A percentile compares a stretch with the other conserved stretches of the same genome.
Conservation (phyloP, 2,797 vertebrate species). For the Scomberomorus guttatus region DNA sequence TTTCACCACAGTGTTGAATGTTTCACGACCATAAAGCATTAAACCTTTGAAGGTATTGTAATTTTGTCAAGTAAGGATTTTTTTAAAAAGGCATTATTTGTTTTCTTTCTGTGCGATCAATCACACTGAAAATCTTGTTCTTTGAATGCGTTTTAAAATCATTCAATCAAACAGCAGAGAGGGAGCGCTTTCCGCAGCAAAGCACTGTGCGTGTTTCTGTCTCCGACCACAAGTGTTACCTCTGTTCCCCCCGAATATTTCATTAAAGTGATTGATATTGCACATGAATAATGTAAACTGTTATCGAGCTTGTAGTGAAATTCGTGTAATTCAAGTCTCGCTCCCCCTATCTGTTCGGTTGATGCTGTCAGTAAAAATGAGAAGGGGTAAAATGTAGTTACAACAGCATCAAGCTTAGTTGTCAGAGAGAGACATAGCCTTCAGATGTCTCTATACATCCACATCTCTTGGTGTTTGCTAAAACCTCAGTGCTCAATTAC, state of each 20-base stretch:
- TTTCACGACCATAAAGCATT: conserved; percentile 25
- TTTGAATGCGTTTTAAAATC: conserved; percentile 42
- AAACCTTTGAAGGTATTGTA: conserved; percentile 12
- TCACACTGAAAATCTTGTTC: conserved; percentile 46
- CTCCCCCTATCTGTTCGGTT: conserved; percentile 38
- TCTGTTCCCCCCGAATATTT: conserved; percentile 57
- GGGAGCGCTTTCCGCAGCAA: conserved; percentile 21
- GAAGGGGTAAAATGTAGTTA: conserved; percentile 60
- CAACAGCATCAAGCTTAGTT: conserved; percentile 48
- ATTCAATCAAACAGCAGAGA: conserved; percentile 52
- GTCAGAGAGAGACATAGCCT: conserved; percentile 50
- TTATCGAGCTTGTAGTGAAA: conserved; percentile 62
- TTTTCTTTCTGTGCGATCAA: conserved; percentile 51
- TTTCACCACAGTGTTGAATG: conserved; percentile 33
- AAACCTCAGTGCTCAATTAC: conserved; percentile 66
- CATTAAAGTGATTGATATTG: conserved; percentile 74
- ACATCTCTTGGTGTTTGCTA: conserved; percentile 62
- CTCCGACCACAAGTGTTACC: conserved; percentile 54
- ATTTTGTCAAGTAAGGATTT: conserved; percentile 56
- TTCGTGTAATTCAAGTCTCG: conserved; percentile 52
- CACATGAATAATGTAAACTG: conserved; percentile 77
- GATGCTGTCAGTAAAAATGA: conserved; percentile 60
- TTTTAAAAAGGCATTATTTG: conserved; percentile 29
- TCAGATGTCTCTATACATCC: conserved; percentile 69
- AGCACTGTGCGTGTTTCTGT: conserved; percentile 54